Percentiles rank a stretch among this genome's conserved stretches.
Conservation (phyloP, 2,113 vertebrate species). For the Embiotoca jacksoni region DNA sequence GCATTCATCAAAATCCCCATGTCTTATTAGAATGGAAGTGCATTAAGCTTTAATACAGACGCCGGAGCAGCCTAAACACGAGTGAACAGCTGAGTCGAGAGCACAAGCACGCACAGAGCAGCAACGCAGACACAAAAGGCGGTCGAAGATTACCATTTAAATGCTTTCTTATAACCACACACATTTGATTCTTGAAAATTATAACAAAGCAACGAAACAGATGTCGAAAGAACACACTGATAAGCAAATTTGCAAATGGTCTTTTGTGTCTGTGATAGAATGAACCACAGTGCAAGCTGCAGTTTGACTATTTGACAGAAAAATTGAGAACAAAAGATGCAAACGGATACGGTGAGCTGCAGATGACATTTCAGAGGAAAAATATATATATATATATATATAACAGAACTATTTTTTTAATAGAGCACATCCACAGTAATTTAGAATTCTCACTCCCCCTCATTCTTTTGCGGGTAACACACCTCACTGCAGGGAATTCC, state of each 20-base stretch:
- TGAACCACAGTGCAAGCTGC: slow-evolving; percentile 46
- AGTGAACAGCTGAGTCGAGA: slow-evolving; percentile 41
- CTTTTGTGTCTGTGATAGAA: slow-evolving; percentile 62
- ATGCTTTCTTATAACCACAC: slow-evolving; percentile 54
- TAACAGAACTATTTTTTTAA: slow-evolving; percentile 60
- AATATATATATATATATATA: slow-evolving; percentile 33
- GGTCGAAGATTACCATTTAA: slow-evolving; percentile 69
- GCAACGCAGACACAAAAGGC: slow-evolving; percentile 51
- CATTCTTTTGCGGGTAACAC: slow-evolving; percentile 65
- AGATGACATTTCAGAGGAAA: slow-evolving; percentile 50
- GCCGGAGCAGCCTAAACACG: slow-evolving; percentile 62
- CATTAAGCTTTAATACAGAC: slow-evolving; percentile 76
- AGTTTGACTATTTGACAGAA: slow-evolving; percentile 68
- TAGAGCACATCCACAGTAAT: slow-evolving; percentile 64
- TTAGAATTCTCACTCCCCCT: slow-evolving; percentile 68
- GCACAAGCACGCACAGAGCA: slow-evolving; percentile 33
- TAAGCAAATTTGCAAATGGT: slow-evolving; percentile 71
- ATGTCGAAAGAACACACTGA: slow-evolving; percentile 69
- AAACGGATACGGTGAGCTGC: slow-evolving; percentile 57
- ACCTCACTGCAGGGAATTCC: slow-evolving; percentile 78
- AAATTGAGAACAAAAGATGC: slow-evolving; percentile 73
- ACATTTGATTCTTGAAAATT: slow-evolving; percentile 59
- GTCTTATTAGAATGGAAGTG: slow-evolving; percentile 73
- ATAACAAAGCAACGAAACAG: slow-evolving; percentile 64
- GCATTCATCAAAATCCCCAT: slow-evolving; percentile 65